Conservation (phyloP, 2,797 vertebrate genomes). For the Cyclura pinguis region DNA sequence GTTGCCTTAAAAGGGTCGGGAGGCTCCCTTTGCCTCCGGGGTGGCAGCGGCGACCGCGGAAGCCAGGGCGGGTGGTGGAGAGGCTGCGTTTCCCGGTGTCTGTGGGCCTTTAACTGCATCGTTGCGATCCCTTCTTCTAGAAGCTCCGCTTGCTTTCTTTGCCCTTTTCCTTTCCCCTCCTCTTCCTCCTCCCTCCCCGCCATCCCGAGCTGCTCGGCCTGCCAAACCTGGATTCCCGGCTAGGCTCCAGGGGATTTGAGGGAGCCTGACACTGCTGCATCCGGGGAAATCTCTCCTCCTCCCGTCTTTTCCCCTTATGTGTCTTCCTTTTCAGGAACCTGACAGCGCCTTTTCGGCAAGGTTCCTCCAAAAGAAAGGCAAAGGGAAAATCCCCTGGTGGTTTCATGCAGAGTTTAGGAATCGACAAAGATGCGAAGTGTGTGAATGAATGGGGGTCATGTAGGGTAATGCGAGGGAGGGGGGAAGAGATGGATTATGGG, state of each 20-base stretch:
- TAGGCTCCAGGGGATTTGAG: neutral
- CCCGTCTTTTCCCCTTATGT: no score
- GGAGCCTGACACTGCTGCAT: neutral
- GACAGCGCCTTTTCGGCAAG: neutral
- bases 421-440: constrained; percentile 1
- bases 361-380: neutral
- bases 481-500: constrained; percentile 32
- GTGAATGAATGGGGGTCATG: constrained; percentile 49
- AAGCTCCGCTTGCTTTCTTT: neutral
- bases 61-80: no score
- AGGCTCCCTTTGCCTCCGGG: neutral
- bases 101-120: constrained; percentile 46
- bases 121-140: constrained; percentile 17
- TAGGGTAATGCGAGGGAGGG: constrained; percentile 31
- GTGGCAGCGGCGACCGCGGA: neutral
- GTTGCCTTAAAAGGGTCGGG: neutral
- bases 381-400: neutral
- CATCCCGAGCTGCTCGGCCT: neutral
- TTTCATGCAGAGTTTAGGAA: neutral
- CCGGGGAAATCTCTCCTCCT: neutral
- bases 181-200: no score
- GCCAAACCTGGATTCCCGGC: neutral
- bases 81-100: no score
- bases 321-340: neutral
- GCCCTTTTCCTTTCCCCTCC: no score